Evolutionary conservation across 2,797 vertebrate genomes (phyloP), one percentile per base, ranked within the genome.

Genomic region (Melanogrammus aeglefinus): DNA sequence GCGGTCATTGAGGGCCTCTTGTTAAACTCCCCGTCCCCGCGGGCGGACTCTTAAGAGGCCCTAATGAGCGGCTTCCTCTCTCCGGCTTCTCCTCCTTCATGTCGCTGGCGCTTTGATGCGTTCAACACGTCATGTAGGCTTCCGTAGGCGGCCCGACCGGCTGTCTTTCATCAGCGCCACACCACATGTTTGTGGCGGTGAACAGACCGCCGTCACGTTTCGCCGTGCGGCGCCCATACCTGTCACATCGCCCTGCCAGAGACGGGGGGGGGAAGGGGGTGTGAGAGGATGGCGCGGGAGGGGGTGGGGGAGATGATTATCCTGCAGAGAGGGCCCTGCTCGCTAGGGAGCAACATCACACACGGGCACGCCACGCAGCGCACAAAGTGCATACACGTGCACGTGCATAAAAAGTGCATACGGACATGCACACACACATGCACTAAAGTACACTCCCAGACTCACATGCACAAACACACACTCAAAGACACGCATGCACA

Each of bases 51-150:
- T 70, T 70, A 76, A 75, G 83, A 76, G 51, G 51, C 78, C 78
- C 78, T 88, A 78, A 85, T 12, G 6, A 77, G 76, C 6, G 72
- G 78, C 85, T 80, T 84, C 86, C 79, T 74, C 77, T 83, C 76
- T 79, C 72, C 84, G 86, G 79, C 47, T 76, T 80, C 66, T 82
- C 73, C 73, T 75, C 71, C 80, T 77, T 78, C 88, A 78, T 57
- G 44, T 77, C 51, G 66, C 73, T 72, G 44, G 69, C 72, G 76
- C 29, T 85, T 87, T 81, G 82, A 79, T 75, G 73, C 82, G 75
- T 82, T 82, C 72, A 86, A 89, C 88, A 82, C 82, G 88, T 87
- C 86, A 86, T 84, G 69, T 21, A 21, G 31, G 39, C 78, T 84
- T 83, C 80, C 85, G 86, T 77, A 81, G 79, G 82, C 44, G 0